These are phyloP conservation scores for Megathymus violae DNA, from an alignment of 1,140 invertebrate species.

Conservation along the genomic window DNA sequence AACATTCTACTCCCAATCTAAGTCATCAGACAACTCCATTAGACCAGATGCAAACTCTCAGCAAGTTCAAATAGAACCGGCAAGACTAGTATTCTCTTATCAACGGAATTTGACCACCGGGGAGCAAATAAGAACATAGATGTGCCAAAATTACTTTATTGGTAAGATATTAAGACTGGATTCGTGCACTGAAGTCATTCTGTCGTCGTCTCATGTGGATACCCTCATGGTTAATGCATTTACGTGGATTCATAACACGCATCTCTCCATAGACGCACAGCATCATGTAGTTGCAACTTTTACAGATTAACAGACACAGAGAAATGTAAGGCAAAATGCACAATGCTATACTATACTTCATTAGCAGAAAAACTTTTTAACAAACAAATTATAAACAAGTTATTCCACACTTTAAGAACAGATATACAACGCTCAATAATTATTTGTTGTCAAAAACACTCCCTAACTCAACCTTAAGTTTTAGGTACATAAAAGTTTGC, in stretches of 20 bases:
- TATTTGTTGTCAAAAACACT: background rate
- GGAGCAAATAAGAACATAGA: slow-evolving; percentile 58
- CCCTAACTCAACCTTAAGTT: background rate
- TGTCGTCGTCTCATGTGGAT: slow-evolving; percentile 47
- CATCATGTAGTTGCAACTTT: slow-evolving; percentile 17
- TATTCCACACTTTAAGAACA: too few relatives aligned
- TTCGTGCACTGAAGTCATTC: slow-evolving; percentile 45
- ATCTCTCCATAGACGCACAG: slow-evolving; percentile 2
- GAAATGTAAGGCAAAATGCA: too few relatives aligned
- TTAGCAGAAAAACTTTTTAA: too few relatives aligned
- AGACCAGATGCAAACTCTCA: slow-evolving; percentile 77
- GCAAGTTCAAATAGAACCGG: slow-evolving; percentile 78
- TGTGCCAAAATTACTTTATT: slow-evolving; percentile 64
- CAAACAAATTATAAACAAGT: too few relatives aligned
- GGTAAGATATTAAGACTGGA: slow-evolving; percentile 58
- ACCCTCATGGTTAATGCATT: slow-evolving; percentile 35
- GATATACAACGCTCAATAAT: too few relatives aligned
- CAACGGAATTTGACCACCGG: slow-evolving; percentile 70
- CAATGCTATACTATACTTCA: too few relatives aligned
- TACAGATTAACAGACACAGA: too few relatives aligned
- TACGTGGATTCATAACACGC: slow-evolving; percentile 34
- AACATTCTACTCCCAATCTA: slow-evolving; percentile 72
- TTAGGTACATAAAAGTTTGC: slow-evolving; percentile 7
- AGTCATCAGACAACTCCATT: slow-evolving; percentile 73
- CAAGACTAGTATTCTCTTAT: slow-evolving; percentile 68